phyloP scores from a whole-genome alignment of 2,113 vertebrate species.

The Ptilonorhynchus violaceus region DNA sequence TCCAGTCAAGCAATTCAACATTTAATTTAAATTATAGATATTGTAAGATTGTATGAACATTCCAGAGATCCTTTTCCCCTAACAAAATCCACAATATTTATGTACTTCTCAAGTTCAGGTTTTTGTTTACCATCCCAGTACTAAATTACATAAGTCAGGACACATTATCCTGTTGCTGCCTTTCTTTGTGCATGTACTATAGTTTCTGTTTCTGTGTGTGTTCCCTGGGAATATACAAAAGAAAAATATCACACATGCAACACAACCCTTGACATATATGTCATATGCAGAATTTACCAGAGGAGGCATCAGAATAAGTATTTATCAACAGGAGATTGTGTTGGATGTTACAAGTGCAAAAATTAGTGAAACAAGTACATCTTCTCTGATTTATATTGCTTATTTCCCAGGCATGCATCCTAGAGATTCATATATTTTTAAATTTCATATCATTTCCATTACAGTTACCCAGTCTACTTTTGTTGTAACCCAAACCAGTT shows the following conservation, averaged over 20 bases:
- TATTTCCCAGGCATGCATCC: not conserved
- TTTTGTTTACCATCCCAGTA: not conserved
- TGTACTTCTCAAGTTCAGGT: not conserved
- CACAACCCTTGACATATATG: not conserved
- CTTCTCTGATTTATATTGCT: not conserved
- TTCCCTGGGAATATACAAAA: not conserved
- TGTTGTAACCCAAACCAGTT: rapidly evolving
- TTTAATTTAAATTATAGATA: not conserved
- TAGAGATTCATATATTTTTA: not conserved
- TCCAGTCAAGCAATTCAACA: not conserved
- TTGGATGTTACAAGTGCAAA: not conserved
- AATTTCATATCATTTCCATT: not conserved
- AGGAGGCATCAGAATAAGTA: rapidly evolving
- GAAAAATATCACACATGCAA: not conserved
- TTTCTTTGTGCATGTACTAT: not conserved
- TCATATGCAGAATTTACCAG: not conserved
- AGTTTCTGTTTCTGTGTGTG: not conserved
- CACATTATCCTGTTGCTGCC: not conserved
- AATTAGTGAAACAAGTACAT: rapidly evolving
- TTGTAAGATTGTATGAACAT: not conserved
- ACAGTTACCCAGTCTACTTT: not conserved
- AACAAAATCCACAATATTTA: not conserved
- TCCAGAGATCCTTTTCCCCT: not conserved
- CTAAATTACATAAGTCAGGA: not conserved
- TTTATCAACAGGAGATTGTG: not conserved